Evolutionary conservation across 2,888 invertebrate species (phyloP).

Genomic region (Drosophila kuntzei): DNA sequence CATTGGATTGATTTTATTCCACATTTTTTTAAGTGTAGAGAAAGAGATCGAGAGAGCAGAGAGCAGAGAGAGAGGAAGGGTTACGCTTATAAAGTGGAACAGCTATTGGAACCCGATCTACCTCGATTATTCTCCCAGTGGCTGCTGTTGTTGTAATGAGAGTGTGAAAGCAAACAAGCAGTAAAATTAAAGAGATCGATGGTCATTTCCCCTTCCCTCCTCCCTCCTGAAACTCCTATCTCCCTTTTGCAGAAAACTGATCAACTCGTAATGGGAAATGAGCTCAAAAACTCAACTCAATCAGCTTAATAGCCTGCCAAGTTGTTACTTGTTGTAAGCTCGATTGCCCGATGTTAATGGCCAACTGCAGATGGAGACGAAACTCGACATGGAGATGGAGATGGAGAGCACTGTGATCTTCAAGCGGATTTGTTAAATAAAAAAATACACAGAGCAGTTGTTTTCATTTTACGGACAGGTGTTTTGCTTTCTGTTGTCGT

Average conservation of each 20-base stretch:
- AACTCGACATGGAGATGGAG: background rate
- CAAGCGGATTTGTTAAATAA: slow-evolving; percentile 28
- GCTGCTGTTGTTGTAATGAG: slow-evolving; percentile 60
- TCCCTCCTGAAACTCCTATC: slow-evolving; percentile 7
- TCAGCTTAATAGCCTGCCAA: slow-evolving; percentile 79
- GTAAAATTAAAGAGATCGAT: slow-evolving; percentile 70
- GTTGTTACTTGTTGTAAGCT: slow-evolving; percentile 55
- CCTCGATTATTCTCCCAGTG: slow-evolving; percentile 15
- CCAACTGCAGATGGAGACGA: slow-evolving; percentile 8
- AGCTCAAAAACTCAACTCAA: slow-evolving; percentile 76
- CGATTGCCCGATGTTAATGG: slow-evolving; percentile 35
- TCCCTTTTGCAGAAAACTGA: slow-evolving; percentile 51
- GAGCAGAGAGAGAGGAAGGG: slow-evolving; percentile 30
- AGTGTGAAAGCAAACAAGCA: slow-evolving; percentile 83
- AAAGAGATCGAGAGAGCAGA: background rate
- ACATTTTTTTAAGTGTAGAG: no score
- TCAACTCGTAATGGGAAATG: slow-evolving; percentile 79
- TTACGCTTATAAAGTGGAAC: slow-evolving; percentile 65
- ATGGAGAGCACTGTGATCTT: slow-evolving; percentile 22
- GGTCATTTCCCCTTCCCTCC: slow-evolving; percentile 12
- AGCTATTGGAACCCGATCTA: slow-evolving; percentile 32
- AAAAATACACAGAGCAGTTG: slow-evolving; percentile 27
- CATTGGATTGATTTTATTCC: no score
- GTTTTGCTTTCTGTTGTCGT: slow-evolving; percentile 20
- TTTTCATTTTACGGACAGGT: slow-evolving; percentile 42